Percentiles rank a stretch among this genome's conserved stretches.
Evolutionary conservation across 2,113 vertebrate genomes (phyloP).

Genomic region (Vicugna pacos): DNA sequence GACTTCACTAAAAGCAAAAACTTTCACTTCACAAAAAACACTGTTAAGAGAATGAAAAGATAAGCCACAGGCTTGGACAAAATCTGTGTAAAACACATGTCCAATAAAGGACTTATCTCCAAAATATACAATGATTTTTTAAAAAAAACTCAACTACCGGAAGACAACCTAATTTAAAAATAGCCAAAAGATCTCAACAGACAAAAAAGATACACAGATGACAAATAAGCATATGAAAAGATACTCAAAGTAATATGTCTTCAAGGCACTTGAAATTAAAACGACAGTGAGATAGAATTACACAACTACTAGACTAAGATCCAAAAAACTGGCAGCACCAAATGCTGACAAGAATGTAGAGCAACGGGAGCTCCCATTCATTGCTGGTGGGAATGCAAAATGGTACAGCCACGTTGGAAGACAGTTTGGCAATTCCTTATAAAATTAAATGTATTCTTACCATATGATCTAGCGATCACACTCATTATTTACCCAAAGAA

Average conservation of each 20-base stretch:
- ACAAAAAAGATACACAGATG: neutral
- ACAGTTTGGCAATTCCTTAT: neutral
- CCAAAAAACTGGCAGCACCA: neutral
- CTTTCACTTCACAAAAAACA: neutral
- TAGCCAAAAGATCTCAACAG: neutral
- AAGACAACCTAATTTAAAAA: neutral
- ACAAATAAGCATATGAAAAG: neutral
- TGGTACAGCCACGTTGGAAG: neutral
- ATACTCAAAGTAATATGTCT: neutral
- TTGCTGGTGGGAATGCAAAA: neutral
- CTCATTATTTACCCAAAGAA: neutral
- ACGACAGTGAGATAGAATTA: neutral
- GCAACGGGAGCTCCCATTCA: accelerated
- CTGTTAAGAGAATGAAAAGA: neutral
- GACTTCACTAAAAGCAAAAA: neutral
- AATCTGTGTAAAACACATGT: neutral
- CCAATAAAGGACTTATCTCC: neutral
- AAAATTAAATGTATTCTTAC: neutral
- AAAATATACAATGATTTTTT: neutral
- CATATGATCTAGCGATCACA: neutral
- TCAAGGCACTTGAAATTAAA: neutral
- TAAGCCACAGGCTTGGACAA: neutral
- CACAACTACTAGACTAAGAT: neutral
- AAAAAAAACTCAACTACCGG: neutral
- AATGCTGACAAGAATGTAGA: neutral